Evolutionary conservation across 2,113 vertebrate species (phyloP), one percentile per base, ranked within the genome.

Genomic region (Hemicordylus capensis): DNA sequence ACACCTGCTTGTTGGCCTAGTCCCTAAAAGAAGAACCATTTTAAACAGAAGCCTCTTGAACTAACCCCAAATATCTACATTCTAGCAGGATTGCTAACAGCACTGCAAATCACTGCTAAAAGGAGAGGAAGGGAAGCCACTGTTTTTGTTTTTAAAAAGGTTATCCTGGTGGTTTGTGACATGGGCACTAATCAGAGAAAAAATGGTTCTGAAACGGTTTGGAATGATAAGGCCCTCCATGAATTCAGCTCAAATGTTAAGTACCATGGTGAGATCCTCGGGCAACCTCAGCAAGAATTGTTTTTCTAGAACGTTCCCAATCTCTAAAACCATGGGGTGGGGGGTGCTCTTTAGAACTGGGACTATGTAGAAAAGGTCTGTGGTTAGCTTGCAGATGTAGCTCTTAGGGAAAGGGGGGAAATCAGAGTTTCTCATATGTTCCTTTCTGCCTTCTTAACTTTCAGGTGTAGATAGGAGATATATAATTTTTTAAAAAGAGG

Each of bases 281-380:
- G 81, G 5, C 88, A 91, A 85, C 85, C 80, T 87, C 76, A 64
- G 61, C 84, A 77, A 78, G 61, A n/a, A 26, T 85, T 72, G 56
- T 79, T 90, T 90, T 92, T 81, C 72, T 59, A 87, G 87, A 77
- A 91, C 87, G 15, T 85, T 92, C 87, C 75, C 74, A 67, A 78
- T 91, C 42, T 0, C 0, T 54, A 4, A 31, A 46, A 76, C 20
- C 76, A 15, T 31, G 56, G 64, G 58, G 15, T 63, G 72, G 66
- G 37, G n/a, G 82, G 91, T 64, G 0, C 61, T 22, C 31, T 63
- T 81, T 66, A 22, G 63, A 83, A 63, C 42, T 83, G 37, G 12
- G 84, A 63, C 46, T 61, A 63, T 61, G 10, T 73, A 74, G 74
- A 85, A n/a, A 39, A 56, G 24, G 19, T n/a, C 0, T 1, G 7